Evolutionary conservation across 1,140 invertebrate genomes (phyloP).

Genomic region (Heliconius hewitsoni): DNA sequence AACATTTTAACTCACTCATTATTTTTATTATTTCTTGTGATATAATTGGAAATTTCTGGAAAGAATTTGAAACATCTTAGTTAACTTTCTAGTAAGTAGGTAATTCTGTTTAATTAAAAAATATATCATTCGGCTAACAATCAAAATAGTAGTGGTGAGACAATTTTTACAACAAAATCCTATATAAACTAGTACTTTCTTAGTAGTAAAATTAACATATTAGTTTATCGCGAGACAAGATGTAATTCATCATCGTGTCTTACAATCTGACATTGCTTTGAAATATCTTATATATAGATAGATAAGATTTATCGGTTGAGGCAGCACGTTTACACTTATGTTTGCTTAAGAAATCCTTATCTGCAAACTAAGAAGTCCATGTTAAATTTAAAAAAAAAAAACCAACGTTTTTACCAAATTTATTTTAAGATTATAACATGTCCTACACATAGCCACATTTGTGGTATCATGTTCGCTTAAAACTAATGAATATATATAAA

Average conservation of each 20-base stretch:
- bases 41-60: no score
- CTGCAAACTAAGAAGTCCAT: constrained; percentile 17
- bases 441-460: neutral
- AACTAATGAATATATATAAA: no score
- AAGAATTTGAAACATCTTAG: no score
- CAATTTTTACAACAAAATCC: neutral
- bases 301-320: constrained; percentile 28
- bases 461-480: neutral
- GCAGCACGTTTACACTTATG: constrained; percentile 29
- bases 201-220: neutral
- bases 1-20: no score
- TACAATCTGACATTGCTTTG: constrained; percentile 34
- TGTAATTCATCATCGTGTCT: constrained; percentile 34
- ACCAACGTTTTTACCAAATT: neutral
- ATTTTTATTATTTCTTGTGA: no score
- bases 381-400: neutral
- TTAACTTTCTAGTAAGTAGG: neutral
- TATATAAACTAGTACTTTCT: neutral
- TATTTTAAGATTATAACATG: neutral
- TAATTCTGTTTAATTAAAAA: neutral
- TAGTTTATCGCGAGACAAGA: constrained; percentile 7
- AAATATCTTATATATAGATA: constrained; percentile 24
- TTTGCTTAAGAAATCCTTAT: constrained; percentile 28
- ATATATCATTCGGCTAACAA: neutral
- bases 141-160: neutral